Evolutionary conservation across 2,797 vertebrate species (phyloP).

Genomic region (Enteromius mattozi): DNA sequence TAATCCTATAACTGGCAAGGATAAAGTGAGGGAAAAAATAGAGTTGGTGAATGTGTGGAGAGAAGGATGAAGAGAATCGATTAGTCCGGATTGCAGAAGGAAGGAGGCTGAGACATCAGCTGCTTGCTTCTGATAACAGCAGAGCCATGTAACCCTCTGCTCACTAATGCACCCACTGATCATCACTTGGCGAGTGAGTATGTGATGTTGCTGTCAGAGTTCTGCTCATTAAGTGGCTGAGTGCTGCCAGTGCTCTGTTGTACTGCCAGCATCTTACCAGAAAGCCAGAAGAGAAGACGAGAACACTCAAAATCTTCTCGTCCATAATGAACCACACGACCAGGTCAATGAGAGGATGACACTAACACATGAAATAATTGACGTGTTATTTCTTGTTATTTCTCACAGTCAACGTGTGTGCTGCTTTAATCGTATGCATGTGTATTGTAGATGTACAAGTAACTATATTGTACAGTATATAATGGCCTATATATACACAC

Average conservation of each 20-base stretch:
- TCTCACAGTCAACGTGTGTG: background rate
- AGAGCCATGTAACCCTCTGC: conserved; percentile 44
- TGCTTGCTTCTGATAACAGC: conserved; percentile 60
- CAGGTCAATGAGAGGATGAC: conserved; percentile 14
- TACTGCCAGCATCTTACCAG: conserved; percentile 38
- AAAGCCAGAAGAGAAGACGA: conserved; percentile 15
- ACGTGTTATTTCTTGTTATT: background rate
- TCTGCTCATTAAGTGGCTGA: conserved; percentile 54
- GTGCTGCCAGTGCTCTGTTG: conserved; percentile 33
- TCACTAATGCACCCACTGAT: conserved; percentile 54
- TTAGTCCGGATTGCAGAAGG: conserved; percentile 50
- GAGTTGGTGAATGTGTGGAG: conserved; percentile 40
- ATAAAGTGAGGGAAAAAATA: conserved; percentile 38
- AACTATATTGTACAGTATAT: background rate
- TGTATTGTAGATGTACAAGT: background rate
- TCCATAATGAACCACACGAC: background rate
- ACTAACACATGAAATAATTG: background rate
- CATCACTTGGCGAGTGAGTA: conserved; percentile 44
- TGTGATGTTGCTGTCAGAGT: conserved; percentile 52
- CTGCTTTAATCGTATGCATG: background rate
- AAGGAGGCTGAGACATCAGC: conserved; percentile 57
- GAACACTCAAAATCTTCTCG: background rate
- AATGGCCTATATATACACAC: background rate
- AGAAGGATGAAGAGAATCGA: conserved; percentile 52
- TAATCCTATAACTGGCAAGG: conserved; percentile 40